Base-by-base conservation (phyloP, 2,797 vertebrate genomes). In the Urosaurus nigricauda region DNA sequence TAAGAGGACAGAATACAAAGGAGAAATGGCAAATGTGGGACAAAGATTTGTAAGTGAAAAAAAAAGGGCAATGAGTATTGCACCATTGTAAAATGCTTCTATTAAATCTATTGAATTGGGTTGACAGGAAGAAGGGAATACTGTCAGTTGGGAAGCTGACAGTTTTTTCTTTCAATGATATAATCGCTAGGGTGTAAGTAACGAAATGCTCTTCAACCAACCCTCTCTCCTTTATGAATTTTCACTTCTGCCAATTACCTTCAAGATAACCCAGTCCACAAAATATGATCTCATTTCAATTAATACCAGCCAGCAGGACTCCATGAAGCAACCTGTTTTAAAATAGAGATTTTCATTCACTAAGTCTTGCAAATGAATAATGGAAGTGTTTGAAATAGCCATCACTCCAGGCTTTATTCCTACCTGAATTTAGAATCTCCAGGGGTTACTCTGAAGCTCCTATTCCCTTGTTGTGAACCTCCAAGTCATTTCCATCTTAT, bases 1-100 rank as follows among this genome's bases (percentile, higher is more conserved):
- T 99, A 97, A 97, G 98, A 19, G 75, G 88, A 81, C 0, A 0
- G 87, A 85, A 75, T 0, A 0, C 24, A 86, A 53, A 47, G 85
- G 37, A 84, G 78, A 92, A 85, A 56, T 26, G 16, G 71, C 9
- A 60, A 80, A 60, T 2, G 71, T 35, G 17, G 29, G 16, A n/a
- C 5, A 8, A 74, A 56, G 32, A 12, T 40, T 21, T 29, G 14
- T 35, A 87, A 29, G 2, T 0, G 0, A 80, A 35, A 87, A 79
- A 7, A 19, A 29, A 89, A 90, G 47, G 24, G 40, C 37, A 78
- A 43, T 84, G 63, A 17, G 3, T 82, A 24, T 43, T 91, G 37
- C 2, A 40, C 16, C n/a, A 29, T 73, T 65, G 40, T n/a, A 71
- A 37, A 71, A 40, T 4, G 0, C 32, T 24, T 56, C 56, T 60